Conservation (phyloP, 2,113 vertebrate species). For the Caranx ignobilis region DNA sequence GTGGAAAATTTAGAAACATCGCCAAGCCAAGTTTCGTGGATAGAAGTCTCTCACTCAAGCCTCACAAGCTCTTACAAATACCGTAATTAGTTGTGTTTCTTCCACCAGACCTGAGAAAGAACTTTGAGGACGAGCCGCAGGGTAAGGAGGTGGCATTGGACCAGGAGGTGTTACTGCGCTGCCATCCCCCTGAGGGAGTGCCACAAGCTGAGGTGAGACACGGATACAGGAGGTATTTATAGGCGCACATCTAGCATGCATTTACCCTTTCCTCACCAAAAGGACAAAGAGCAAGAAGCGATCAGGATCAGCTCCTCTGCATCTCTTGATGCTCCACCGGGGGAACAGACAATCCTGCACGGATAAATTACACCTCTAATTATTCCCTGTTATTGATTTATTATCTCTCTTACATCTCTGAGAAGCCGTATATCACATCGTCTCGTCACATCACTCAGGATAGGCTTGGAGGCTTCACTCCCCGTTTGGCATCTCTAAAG, state of each 20-base stretch:
- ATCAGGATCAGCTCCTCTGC: conserved; percentile 39
- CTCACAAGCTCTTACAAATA: conserved; percentile 24
- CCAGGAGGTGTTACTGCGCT: conserved; percentile 93
- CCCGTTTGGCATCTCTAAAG: conserved; percentile 78
- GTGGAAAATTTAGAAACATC: conserved; percentile 41
- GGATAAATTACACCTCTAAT: conserved; percentile 82
- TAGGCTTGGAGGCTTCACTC: conserved; percentile 71
- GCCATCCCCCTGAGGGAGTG: conserved; percentile 96
- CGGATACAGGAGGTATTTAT: conserved; percentile 73
- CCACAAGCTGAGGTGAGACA: conserved; percentile 94
- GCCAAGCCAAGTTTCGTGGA: conserved; percentile 39
- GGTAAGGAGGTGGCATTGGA: conserved; percentile 95
- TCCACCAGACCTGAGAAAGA: conserved; percentile 94
- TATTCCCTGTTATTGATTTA: conserved; percentile 82
- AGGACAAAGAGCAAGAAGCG: conserved; percentile 64
- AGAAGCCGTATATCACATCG: conserved; percentile 72
- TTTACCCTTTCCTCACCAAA: conserved; percentile 70
- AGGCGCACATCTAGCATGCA: conserved; percentile 63
- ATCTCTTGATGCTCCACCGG: conserved; percentile 23
- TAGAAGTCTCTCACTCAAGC: conserved; percentile 35
- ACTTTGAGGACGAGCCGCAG: conserved; percentile 95
- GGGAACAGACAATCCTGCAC: conserved; percentile 40
- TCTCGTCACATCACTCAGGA: conserved; percentile 78
- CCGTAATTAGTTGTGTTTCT: conserved; percentile 63
- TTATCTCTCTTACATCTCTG: conserved; percentile 74